A percentile compares a stretch with the other conserved stretches of the same genome.
Conservation (phyloP, 1,140 invertebrate genomes). For the Neelides sp. region DNA sequence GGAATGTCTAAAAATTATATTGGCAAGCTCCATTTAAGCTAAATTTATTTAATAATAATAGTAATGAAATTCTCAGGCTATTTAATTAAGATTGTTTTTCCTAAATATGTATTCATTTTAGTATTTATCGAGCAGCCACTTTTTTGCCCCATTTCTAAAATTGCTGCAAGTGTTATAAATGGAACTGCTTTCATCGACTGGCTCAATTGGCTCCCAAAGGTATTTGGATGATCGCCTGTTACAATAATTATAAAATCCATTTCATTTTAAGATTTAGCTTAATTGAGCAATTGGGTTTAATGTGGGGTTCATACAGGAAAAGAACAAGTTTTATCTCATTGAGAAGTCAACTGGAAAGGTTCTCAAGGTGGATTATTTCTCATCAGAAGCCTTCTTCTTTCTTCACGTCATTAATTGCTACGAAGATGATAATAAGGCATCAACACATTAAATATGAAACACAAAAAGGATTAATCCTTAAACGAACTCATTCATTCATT, state of each 20-base stretch:
- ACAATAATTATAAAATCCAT: background rate
- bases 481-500: background rate
- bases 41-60: too few species aligned
- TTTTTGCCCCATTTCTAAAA: slow-evolving; percentile 29
- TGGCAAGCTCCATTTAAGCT: too few species aligned
- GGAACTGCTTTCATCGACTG: slow-evolving; percentile 37
- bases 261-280: slow-evolving; percentile 4
- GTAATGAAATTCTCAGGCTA: too few species aligned
- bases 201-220: slow-evolving; percentile 37
- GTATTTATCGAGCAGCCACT: slow-evolving; percentile 24
- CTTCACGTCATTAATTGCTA: slow-evolving; percentile 24
- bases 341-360: slow-evolving; percentile 20
- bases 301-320: slow-evolving; percentile 2
- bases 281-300: slow-evolving; percentile 7
- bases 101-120: too few species aligned
- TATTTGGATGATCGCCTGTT: background rate
- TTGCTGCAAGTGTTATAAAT: slow-evolving; percentile 36
- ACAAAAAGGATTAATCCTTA: background rate
- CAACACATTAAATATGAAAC: background rate
- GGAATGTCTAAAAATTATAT: slow-evolving; percentile 17
- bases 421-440: slow-evolving; percentile 18
- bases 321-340: slow-evolving; percentile 22
- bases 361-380: slow-evolving; percentile 14
- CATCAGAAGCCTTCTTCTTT: slow-evolving; percentile 22
- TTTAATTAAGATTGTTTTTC: too few species aligned